Evolutionary conservation across 2,113 vertebrate species (phyloP).

Genomic region (Perca fluviatilis): DNA sequence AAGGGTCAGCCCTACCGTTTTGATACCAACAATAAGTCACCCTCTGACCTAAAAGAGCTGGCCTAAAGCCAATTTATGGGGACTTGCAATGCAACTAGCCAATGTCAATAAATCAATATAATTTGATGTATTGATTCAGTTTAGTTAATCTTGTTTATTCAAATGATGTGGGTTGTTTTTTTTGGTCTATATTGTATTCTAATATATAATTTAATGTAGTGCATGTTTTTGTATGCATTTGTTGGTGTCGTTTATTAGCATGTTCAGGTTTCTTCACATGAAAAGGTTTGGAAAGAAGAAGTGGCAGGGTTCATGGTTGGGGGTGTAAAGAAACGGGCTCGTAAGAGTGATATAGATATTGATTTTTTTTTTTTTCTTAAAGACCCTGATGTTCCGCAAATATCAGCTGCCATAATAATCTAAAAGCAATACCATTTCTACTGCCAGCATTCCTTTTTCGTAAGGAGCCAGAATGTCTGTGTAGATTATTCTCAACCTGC

Average conservation of each 20-base stretch:
- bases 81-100: conserved; percentile 10
- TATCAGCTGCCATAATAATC: conserved; percentile 54
- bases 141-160: conserved; percentile 17
- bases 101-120: conserved; percentile 19
- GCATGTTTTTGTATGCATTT: background rate
- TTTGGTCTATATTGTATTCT: background rate
- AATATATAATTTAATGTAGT: conserved; percentile 1
- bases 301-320: background rate
- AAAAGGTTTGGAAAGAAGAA: conserved; percentile 4
- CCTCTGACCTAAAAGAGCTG: conserved; percentile 37
- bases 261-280: background rate
- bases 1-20: conserved; percentile 56
- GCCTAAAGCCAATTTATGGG: conserved; percentile 35
- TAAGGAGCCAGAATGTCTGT: conserved; percentile 40
- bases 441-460: conserved; percentile 39
- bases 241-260: conserved; percentile 8
- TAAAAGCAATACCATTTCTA: conserved; percentile 46
- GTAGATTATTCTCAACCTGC: conserved; percentile 42
- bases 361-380: conserved; percentile 47
- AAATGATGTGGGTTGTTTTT: background rate
- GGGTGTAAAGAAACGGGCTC: background rate
- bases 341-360: conserved; percentile 34
- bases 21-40: conserved; percentile 43
- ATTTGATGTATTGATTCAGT: conserved; percentile 2
- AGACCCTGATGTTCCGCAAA: conserved; percentile 47